Evolutionary conservation across 2,888 invertebrate genomes (phyloP), one percentile per base, ranked within the genome.

Genomic region (Aleiodes leptofemur): DNA sequence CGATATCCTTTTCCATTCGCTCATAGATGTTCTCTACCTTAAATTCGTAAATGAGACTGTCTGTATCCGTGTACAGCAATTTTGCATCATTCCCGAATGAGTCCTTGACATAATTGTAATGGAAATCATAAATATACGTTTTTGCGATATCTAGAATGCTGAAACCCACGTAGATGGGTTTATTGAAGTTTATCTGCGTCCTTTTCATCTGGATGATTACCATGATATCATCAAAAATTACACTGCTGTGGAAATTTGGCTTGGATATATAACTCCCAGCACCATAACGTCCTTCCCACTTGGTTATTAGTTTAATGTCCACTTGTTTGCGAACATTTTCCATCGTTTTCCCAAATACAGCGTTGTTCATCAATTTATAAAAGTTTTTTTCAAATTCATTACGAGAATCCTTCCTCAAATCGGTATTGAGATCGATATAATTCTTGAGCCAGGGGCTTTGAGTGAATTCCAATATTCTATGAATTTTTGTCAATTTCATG

Each of bases 161-260:
- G 76, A 78, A 77, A 4, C 77, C 77, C 23, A 72, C 53, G 14
- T 81, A 77, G 14, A 80, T 77, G 2, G 79, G 80, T 71, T 81
- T 80, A 69, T 81, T 76, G 34, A 76, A 76, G 16, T 29, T 56
- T 29, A 78, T 55, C 38, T 51, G 14, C 0, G 66, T 38, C n/a
- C 23, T 48, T 8, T 23, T 78, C 75, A 87, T 73, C 71, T 88
- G 83, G 34, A 90, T 79, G 1, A 85, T 85, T 0, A 83, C 84
- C 31, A 90, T 80, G 74, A n/a, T n/a, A n/a, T 87, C 82, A 48
- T 79, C 74, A 73, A 88, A 88, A 43, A 87, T 83, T 0, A 76
- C 74, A 9, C 71, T 34, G 73, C 79, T 83, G 66, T 86, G 78
- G 76, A 86, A 87, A 79, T 83, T 83, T 13, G 84, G 83, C 72